Base-by-base conservation (phyloP, 2,888 invertebrate species). In the Oscheius myriophilus region DNA sequence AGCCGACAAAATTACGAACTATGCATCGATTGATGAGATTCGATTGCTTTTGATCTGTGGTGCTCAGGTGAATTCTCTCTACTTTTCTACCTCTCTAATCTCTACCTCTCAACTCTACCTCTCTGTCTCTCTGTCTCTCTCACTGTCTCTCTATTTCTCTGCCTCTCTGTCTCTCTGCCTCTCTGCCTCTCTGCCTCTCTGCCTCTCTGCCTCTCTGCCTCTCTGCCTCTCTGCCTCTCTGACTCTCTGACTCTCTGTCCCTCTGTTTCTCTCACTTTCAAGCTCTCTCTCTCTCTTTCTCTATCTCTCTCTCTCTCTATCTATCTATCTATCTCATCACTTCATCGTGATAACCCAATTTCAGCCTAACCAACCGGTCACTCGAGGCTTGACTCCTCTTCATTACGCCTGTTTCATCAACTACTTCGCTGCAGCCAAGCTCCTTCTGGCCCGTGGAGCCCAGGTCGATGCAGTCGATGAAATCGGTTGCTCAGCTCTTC, bases 331-430 rank as follows among this genome's bases (percentile, higher is more conserved):
- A 9, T 9, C 9, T 33, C 9, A 9, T 6, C n/a, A 6, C n/a
- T 49, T 49, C 9, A 9, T 49, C 49, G 4, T 49, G 2, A 6
- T 49, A 6, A n/a, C 9, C 9, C 49, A 3, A 6, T 21, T 21
- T 49, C 49, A 49, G 6, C 9, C 33, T 33, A 6, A 3, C n/a
- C 16, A 92, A 79, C 91, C 92, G 26, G 93, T 94, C 41, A 92
- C 92, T 67, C 92, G 93, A 87, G 95, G 95, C 1, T 90, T 95
- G 55, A 91, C 92, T 69, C 94, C 95, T 0, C 89, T 95, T 43
- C 95, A 95, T 88, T 95, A 95, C 88, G 95, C 95, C 0, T 93
- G 94, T 75, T 94, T 93, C 92, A 93, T 93, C 86, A 90, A 93
- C 39, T 89, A 90, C 82, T 79, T 86, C 1, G 93, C 93, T 80